Percentiles rank a stretch among this genome's conserved stretches.
phyloP scores from a whole-genome alignment of 2,113 vertebrate genomes.

The Gymnocephalus cernua region DNA sequence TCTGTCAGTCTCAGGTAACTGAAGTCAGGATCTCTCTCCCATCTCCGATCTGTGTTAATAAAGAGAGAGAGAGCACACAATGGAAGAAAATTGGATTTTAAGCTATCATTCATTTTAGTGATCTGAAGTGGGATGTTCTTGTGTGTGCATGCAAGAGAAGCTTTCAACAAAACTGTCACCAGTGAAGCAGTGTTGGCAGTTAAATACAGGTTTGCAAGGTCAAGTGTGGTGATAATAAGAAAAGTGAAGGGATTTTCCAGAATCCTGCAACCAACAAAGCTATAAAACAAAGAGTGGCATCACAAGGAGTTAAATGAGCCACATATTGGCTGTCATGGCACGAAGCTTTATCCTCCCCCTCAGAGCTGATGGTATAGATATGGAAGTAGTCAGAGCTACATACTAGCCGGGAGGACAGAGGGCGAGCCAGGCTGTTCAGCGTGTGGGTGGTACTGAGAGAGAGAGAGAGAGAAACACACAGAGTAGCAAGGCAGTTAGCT shows the following conservation, averaged over 20 bases:
- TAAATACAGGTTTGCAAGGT: conserved; percentile 15
- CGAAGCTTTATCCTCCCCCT: conserved; percentile 62
- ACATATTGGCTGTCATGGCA: conserved; percentile 66
- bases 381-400: conserved; percentile 65
- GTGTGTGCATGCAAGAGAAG: conserved; percentile 1
- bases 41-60: conserved; percentile 51
- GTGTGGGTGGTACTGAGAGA: conserved; percentile 76
- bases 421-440: conserved; percentile 77
- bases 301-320: conserved; percentile 48
- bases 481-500: conserved; percentile 63
- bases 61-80: conserved; percentile 13
- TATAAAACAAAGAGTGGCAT: conserved; percentile 25
- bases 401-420: conserved; percentile 71
- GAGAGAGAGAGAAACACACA: conserved; percentile 38
- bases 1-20: conserved; percentile 69
- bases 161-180: conserved; percentile 16
- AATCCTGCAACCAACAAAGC: conserved; percentile 6
- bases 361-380: conserved; percentile 73
- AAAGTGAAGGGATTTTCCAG: conserved; percentile 3
- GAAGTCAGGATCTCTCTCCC: conserved; percentile 51
- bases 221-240: conserved; percentile 26
- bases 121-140: conserved; percentile 19
- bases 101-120: conserved; percentile 34
- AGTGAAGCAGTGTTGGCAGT: conserved; percentile 25
- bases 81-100: conserved; percentile 44